Conservation (phyloP, 2,888 invertebrate genomes). For the Lamellibrachia columna region DNA sequence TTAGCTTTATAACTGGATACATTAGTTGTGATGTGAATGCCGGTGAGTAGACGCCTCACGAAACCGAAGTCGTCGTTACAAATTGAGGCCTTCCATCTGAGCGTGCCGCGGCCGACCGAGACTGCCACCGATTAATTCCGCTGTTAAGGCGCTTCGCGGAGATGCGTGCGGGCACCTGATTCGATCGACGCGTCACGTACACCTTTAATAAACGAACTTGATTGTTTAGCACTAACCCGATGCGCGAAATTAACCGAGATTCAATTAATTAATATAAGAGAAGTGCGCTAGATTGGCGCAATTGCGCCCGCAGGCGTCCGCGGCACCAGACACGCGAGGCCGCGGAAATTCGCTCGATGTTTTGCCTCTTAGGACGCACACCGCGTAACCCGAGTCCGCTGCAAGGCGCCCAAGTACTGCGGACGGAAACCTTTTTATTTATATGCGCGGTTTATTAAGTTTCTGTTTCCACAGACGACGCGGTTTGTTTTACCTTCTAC, state of each 20-base stretch:
- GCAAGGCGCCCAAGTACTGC: not conserved
- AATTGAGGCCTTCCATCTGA: no score
- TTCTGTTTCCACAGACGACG: not conserved
- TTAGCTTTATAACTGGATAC: no score
- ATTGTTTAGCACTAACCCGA: constrained; percentile 5
- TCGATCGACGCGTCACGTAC: not conserved
- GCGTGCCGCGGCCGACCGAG: no score
- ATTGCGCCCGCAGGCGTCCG: not conserved
- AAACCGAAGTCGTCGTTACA: no score
- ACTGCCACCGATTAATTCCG: no score
- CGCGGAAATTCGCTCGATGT: not conserved
- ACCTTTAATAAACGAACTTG: constrained; percentile 10
- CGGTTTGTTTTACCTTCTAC: not conserved
- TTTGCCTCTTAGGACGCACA: not conserved
- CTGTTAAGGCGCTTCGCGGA: not conserved
- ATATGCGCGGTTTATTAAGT: not conserved
- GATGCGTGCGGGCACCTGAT: not conserved
- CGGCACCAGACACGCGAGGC: not conserved
- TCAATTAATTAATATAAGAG: constrained; percentile 16
- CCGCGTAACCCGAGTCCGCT: not conserved
- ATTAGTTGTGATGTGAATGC: no score
- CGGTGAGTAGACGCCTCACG: no score
- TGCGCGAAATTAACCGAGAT: not conserved
- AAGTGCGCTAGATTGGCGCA: constrained; percentile 10
- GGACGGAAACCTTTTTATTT: not conserved